Conservation (phyloP, 2,797 vertebrate genomes). For the Luscinia megarhynchos region DNA sequence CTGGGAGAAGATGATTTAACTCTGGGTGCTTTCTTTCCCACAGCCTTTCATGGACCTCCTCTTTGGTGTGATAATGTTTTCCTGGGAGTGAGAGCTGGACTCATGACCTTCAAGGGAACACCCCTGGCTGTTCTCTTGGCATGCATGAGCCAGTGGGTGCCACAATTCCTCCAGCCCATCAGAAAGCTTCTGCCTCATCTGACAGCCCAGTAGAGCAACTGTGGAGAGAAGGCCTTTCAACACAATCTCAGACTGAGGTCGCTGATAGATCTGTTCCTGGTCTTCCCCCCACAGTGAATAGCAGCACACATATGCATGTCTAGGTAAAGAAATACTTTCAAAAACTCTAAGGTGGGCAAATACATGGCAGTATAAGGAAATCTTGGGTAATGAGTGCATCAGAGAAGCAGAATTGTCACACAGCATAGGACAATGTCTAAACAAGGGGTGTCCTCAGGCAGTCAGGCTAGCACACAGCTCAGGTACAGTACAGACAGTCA, state of each 20-base stretch:
- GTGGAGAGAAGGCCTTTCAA: not conserved
- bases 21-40: not conserved
- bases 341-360: not conserved
- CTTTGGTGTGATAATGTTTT: not conserved
- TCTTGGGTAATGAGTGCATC: not conserved
- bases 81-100: not conserved
- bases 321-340: not conserved
- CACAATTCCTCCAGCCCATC: not conserved
- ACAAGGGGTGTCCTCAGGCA: not conserved
- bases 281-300: rapidly evolving
- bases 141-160: not conserved
- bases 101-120: not conserved
- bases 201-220: not conserved
- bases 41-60: not conserved
- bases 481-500: not conserved
- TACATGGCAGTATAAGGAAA: not conserved
- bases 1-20: not conserved
- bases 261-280: not conserved
- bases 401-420: not conserved
- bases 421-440: not conserved
- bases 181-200: not conserved
- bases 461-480: not conserved
- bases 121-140: not conserved
- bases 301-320: not conserved
- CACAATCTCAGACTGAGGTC: not conserved